Conservation (phyloP, 2,797 vertebrate species). For the Eutrigla gurnardus region DNA sequence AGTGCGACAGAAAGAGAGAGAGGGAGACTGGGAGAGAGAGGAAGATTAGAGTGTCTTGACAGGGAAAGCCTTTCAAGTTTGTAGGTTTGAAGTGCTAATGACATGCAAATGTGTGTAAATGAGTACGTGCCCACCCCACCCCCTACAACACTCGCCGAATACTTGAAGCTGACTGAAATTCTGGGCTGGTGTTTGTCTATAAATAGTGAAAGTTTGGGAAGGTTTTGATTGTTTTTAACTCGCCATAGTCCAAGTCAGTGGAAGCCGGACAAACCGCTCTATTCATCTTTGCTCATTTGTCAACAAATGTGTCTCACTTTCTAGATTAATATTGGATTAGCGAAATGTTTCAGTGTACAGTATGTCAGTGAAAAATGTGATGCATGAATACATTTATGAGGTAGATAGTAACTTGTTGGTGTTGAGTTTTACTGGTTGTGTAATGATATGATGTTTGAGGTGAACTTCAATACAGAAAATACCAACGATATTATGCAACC, state of each 20-base stretch:
- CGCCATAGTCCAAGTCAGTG: constrained; percentile 28
- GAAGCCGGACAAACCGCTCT: constrained; percentile 12
- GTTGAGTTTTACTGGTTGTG: background rate
- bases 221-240: constrained; percentile 68
- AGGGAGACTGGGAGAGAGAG: constrained; percentile 50
- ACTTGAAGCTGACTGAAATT: constrained; percentile 72
- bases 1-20: constrained; percentile 36
- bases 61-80: constrained; percentile 87
- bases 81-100: constrained; percentile 89
- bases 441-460: background rate
- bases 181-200: constrained; percentile 75
- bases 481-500: constrained; percentile 33
- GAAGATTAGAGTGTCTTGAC: constrained; percentile 82
- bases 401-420: constrained; percentile 8
- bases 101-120: constrained; percentile 88
- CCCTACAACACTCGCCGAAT: constrained; percentile 71
- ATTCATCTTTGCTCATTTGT: constrained; percentile 3
- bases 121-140: constrained; percentile 76
- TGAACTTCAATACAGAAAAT: constrained; percentile 46
- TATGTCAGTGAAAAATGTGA: background rate
- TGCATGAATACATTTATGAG: background rate
- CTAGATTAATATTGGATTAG: background rate
- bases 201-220: constrained; percentile 78
- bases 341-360: background rate
- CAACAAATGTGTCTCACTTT: constrained; percentile 8